These are phyloP conservation scores for Ridgeia piscesae DNA, from an alignment of 1,140 invertebrate genomes.

Conservation along the genomic window DNA sequence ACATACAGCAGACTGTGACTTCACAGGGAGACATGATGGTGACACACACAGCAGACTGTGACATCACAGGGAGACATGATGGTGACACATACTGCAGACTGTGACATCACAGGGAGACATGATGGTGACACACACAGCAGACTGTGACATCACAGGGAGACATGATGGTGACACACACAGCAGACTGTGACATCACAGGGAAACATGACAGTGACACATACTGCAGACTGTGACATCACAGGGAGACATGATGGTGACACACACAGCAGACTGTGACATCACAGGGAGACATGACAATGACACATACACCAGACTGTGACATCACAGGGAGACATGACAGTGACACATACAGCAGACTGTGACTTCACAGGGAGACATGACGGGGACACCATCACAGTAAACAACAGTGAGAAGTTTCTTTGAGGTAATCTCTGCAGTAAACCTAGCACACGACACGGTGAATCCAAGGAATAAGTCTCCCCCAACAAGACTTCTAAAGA, in stretches of 20 bases:
- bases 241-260: slow-evolving; percentile 28
- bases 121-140: too few species aligned
- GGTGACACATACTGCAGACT: background rate
- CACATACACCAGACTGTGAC: background rate
- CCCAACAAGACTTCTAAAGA: too few species aligned
- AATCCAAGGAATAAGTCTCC: too few species aligned
- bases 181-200: background rate
- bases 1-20: background rate
- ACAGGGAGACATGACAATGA: background rate
- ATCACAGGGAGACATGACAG: background rate
- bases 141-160: slow-evolving; percentile 51
- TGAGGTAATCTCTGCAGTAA: background rate
- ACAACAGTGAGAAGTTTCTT: background rate
- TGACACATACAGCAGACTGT: background rate
- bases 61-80: slow-evolving; percentile 50
- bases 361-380: background rate
- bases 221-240: slow-evolving; percentile 55
- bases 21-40: background rate
- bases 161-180: slow-evolving; percentile 1
- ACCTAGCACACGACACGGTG: background rate
- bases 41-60: too few species aligned
- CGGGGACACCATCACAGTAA: too few species aligned
- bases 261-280: background rate
- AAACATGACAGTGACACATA: too few species aligned
- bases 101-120: background rate